These are phyloP conservation scores for Rhadinocentrus ornatus DNA, from an alignment of 2,797 vertebrate genomes.

Conservation along the genomic window DNA sequence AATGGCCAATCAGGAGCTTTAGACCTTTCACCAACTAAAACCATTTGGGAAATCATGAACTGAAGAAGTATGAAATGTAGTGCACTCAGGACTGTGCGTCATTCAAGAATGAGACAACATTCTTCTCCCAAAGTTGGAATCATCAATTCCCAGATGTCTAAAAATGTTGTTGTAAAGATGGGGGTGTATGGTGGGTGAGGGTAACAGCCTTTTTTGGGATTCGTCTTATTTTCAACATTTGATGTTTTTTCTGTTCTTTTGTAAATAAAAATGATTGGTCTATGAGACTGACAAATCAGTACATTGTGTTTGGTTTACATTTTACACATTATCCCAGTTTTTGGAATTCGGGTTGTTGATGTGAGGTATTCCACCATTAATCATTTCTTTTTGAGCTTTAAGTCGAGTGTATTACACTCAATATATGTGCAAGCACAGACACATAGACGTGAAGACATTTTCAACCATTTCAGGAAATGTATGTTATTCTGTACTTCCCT, in stretches of 20 bases:
- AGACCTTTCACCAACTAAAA: background rate
- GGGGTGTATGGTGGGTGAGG: no score
- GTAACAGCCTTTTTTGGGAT: no score
- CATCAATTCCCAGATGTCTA: background rate
- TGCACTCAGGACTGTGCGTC: background rate
- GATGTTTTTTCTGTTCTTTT: no score
- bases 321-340: no score
- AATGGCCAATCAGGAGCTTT: background rate
- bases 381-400: background rate
- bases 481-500: conserved; percentile 17
- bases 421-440: background rate
- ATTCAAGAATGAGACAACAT: background rate
- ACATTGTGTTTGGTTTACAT: no score
- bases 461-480: conserved; percentile 15
- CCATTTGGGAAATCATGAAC: background rate
- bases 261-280: no score
- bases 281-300: no score
- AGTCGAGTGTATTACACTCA: background rate
- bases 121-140: background rate
- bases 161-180: background rate
- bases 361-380: background rate
- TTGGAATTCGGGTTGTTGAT: background rate
- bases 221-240: no score
- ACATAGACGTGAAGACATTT: conserved; percentile 5
- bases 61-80: background rate